Evolutionary conservation across 37 sponge, comb jelly and placozoan genomes (phyloP).

Genomic region (Eunapius fragilis): DNA sequence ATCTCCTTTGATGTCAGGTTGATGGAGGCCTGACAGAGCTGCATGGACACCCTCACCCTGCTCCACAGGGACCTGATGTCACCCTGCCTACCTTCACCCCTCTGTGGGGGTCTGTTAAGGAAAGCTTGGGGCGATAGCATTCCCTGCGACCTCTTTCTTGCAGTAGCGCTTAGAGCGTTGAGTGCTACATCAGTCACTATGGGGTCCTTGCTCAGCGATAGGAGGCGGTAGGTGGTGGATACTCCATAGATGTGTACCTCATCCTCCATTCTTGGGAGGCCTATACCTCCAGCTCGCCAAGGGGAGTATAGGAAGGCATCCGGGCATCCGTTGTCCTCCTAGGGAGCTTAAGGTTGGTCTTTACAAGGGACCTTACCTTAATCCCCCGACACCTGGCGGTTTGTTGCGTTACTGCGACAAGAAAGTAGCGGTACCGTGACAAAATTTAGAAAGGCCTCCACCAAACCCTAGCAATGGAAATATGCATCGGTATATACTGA

Average conservation of each 20-base stretch:
- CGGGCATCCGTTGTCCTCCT: no score
- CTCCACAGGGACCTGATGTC: background rate
- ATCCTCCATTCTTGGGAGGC: constrained; percentile 14
- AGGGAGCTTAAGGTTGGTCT: no score
- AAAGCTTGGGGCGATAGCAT: background rate
- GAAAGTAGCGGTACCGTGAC: no score
- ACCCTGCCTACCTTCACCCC: background rate
- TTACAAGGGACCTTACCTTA: no score
- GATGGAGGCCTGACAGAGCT: no score
- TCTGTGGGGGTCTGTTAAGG: background rate
- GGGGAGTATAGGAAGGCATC: background rate
- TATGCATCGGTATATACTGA: no score
- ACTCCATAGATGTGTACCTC: constrained; percentile 1
- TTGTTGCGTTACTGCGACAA: no score
- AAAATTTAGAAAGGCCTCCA: no score
- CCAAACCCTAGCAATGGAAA: no score
- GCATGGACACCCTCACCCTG: background rate
- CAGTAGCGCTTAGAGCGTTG: background rate
- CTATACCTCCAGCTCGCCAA: background rate
- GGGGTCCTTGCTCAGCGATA: background rate
- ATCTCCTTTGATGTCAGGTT: no score
- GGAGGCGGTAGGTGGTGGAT: background rate
- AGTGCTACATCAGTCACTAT: background rate
- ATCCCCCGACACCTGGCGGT: no score
- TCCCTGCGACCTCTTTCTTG: background rate